These are phyloP conservation scores for Semnopithecus entellus DNA, from an alignment of 2,113 vertebrate genomes.

Conservation along the genomic window DNA sequence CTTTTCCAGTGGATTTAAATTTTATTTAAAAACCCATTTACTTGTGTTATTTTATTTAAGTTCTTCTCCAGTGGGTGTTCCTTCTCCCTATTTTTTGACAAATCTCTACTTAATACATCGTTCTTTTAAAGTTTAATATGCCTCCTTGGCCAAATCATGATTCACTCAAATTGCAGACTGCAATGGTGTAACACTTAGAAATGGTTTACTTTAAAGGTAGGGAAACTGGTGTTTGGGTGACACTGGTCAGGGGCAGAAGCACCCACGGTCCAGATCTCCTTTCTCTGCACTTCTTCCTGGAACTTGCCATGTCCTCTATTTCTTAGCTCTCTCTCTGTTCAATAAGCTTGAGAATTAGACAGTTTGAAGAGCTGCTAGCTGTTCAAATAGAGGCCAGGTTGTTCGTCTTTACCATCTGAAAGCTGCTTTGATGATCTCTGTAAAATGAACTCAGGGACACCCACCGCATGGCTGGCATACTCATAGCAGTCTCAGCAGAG, in stretches of 20 bases:
- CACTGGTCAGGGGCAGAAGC: background rate
- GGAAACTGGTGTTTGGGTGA: background rate
- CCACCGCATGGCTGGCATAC: slow-evolving; percentile 55
- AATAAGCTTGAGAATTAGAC: slow-evolving; percentile 54
- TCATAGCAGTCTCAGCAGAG: slow-evolving; percentile 25
- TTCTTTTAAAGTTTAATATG: background rate
- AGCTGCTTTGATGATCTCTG: slow-evolving; percentile 75
- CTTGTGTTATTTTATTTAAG: background rate
- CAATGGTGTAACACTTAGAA: background rate
- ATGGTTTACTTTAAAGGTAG: background rate
- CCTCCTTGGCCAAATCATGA: background rate
- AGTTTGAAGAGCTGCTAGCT: slow-evolving; percentile 52
- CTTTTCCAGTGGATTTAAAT: background rate
- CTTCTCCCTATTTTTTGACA: background rate
- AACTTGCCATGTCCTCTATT: background rate
- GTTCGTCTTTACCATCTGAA: slow-evolving; percentile 67
- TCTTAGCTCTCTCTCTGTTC: slow-evolving; percentile 44
- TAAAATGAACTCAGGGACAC: slow-evolving; percentile 64
- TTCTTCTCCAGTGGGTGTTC: background rate
- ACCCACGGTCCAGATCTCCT: background rate
- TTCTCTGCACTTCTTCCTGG: background rate
- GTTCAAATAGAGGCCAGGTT: slow-evolving; percentile 69
- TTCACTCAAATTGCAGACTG: background rate
- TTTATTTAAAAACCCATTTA: slow-evolving; percentile 19
- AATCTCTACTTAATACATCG: background rate